These are phyloP conservation scores for Merluccius polli DNA, from an alignment of 2,797 vertebrate species.

Conservation along the genomic window DNA sequence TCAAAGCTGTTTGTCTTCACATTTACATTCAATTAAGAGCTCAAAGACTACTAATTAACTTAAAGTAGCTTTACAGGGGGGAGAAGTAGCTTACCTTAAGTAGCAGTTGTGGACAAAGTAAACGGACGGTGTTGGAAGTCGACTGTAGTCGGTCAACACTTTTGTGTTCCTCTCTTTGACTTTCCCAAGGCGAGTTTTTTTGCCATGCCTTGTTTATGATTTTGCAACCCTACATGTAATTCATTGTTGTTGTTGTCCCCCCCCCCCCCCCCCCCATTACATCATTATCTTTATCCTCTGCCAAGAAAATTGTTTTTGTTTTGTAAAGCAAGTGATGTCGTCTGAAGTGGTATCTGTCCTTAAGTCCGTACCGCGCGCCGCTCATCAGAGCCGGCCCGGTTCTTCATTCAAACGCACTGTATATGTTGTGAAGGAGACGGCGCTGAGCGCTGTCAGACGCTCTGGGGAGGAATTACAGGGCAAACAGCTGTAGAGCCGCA, in stretches of 20 bases:
- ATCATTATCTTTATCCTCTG: conserved; percentile 32
- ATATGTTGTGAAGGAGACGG: conserved; percentile 58
- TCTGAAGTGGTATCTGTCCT: conserved; percentile 51
- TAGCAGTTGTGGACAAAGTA: conserved; percentile 19
- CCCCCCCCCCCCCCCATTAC: conserved; percentile 33
- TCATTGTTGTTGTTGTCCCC: conserved; percentile 53
- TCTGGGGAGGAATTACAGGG: conserved; percentile 32
- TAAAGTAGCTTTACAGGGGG: conserved; percentile 36
- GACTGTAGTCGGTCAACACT: not conserved
- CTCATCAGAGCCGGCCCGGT: conserved; percentile 51
- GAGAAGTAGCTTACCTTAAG: conserved; percentile 24
- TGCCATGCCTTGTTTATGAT: conserved; percentile 45
- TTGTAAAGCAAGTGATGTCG: conserved; percentile 36
- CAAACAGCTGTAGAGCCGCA: conserved; percentile 34
- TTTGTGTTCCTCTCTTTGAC: not conserved
- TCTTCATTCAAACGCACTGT: conserved; percentile 60
- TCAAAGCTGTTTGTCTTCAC: conserved; percentile 46
- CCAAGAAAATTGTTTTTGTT: conserved; percentile 38
- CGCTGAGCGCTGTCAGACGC: conserved; percentile 44
- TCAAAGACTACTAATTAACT: conserved; percentile 63
- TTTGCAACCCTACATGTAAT: conserved; percentile 46
- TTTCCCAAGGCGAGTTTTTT: conserved; percentile 37
- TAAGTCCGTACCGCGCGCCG: conserved; percentile 49
- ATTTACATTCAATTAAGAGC: conserved; percentile 61
- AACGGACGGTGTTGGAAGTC: not conserved